Conservation (phyloP, 2,113 vertebrate species). For the Sylvilagus bachmani region DNA sequence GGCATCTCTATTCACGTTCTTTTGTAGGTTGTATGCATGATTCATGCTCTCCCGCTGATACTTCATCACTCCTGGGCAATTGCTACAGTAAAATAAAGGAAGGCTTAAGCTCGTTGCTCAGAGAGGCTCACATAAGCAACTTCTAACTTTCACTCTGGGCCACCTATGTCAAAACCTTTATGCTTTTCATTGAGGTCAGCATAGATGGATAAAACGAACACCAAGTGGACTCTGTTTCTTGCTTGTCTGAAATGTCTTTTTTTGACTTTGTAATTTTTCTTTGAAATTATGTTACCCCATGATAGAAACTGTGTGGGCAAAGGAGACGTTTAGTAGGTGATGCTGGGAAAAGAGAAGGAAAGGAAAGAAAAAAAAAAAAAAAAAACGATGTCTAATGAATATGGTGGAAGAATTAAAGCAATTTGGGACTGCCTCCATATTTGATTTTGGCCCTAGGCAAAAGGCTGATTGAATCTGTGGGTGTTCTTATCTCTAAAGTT, state of each 20-base stretch:
- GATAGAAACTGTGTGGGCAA: background rate
- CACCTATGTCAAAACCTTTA: background rate
- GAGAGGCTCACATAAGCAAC: background rate
- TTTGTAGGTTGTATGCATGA: background rate
- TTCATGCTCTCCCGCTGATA: background rate
- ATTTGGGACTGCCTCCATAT: background rate
- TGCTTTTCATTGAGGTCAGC: background rate
- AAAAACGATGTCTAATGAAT: background rate
- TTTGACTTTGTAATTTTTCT: background rate
- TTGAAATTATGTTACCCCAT: background rate
- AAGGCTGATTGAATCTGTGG: background rate
- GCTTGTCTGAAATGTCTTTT: background rate
- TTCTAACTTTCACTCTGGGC: background rate
- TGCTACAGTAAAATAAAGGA: constrained; percentile 29
- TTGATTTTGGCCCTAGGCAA: background rate
- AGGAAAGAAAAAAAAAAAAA: too few species aligned
- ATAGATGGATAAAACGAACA: background rate
- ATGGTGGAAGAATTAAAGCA: background rate
- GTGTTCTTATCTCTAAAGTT: background rate
- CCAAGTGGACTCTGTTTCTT: background rate
- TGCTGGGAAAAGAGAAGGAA: background rate
- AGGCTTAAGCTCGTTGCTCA: background rate
- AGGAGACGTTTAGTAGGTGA: background rate
- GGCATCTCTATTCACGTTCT: background rate
- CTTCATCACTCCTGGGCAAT: background rate